A percentile compares a stretch with the other conserved stretches of the same genome.
Conservation (phyloP, 2,113 vertebrate genomes). For the Oncorhynchus kisutch region DNA sequence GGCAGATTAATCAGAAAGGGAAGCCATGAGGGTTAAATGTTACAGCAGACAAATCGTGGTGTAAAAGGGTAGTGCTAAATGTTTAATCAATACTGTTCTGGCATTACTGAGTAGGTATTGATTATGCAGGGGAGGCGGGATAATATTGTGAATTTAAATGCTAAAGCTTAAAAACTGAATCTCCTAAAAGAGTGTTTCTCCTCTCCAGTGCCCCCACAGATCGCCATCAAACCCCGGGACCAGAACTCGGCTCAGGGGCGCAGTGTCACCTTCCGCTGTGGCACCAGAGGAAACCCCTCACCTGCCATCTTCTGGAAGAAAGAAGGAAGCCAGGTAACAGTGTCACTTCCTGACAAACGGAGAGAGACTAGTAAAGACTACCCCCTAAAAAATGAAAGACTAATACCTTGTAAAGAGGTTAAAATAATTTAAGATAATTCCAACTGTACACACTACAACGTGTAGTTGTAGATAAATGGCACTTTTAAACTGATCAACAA, state of each 20-base stretch:
- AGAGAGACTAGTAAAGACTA: too few relatives aligned
- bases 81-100: slow-evolving; percentile 1
- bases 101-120: slow-evolving; percentile 9
- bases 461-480: too few relatives aligned
- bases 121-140: neutral
- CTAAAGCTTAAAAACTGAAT: slow-evolving; percentile 17
- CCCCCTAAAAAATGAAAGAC: too few relatives aligned
- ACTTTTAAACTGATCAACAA: too few relatives aligned
- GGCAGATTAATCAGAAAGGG: neutral
- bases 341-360: too few relatives aligned
- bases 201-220: slow-evolving; percentile 89
- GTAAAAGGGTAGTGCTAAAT: slow-evolving; percentile 10
- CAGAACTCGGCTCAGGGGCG: slow-evolving; percentile 92
- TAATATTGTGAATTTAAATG: neutral
- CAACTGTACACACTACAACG: too few relatives aligned
- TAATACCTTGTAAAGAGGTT: too few relatives aligned
- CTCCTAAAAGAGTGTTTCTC: slow-evolving; percentile 8
- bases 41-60: slow-evolving; percentile 13
- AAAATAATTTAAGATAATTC: too few relatives aligned
- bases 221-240: slow-evolving; percentile 88
- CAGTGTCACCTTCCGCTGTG: slow-evolving; percentile 89
- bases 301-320: slow-evolving; percentile 99
- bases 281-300: slow-evolving; percentile 93
- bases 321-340: slow-evolving; percentile 93
- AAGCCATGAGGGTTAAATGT: slow-evolving; percentile 39